Conservation (phyloP, 1,140 invertebrate species). For the Dendroctonus ponderosae region DNA sequence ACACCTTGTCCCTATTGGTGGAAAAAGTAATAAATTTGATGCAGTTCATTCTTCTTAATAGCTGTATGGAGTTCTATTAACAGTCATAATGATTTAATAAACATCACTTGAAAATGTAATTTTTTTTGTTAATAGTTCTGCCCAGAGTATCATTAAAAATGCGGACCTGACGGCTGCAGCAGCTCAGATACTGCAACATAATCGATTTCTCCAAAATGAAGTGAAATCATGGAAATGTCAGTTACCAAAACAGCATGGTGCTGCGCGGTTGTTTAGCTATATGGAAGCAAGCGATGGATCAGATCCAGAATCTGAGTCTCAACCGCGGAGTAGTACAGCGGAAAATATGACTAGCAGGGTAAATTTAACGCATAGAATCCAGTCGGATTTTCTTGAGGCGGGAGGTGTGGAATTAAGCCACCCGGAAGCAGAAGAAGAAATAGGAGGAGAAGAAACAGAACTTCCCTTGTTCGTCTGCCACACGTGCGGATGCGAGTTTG, state of each 20-base stretch:
- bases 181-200: constrained; percentile 43
- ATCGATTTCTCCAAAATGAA: constrained; percentile 44
- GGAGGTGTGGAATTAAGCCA: constrained; percentile 50
- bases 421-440: constrained; percentile 54
- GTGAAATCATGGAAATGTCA: constrained; percentile 48
- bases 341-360: constrained; percentile 69
- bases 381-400: constrained; percentile 55
- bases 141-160: constrained; percentile 34
- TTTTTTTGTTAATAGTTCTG: constrained; percentile 6
- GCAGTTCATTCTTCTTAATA: too few relatives aligned
- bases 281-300: constrained; percentile 61
- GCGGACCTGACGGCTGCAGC: constrained; percentile 42
- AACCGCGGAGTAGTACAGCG: constrained; percentile 54
- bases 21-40: too few relatives aligned
- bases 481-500: constrained; percentile 56
- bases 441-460: constrained; percentile 53
- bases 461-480: constrained; percentile 53
- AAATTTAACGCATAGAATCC: constrained; percentile 74
- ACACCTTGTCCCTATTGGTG: too few relatives aligned
- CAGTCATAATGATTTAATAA: too few relatives aligned
- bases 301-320: constrained; percentile 49
- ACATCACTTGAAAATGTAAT: too few relatives aligned
- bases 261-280: constrained; percentile 59
- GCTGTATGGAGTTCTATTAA: too few relatives aligned
- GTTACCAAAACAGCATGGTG: constrained; percentile 55